A percentile compares a stretch with the other conserved stretches of the same genome.
Conservation (phyloP, 2,888 invertebrate species). For the Neoitamus cyanurus region DNA sequence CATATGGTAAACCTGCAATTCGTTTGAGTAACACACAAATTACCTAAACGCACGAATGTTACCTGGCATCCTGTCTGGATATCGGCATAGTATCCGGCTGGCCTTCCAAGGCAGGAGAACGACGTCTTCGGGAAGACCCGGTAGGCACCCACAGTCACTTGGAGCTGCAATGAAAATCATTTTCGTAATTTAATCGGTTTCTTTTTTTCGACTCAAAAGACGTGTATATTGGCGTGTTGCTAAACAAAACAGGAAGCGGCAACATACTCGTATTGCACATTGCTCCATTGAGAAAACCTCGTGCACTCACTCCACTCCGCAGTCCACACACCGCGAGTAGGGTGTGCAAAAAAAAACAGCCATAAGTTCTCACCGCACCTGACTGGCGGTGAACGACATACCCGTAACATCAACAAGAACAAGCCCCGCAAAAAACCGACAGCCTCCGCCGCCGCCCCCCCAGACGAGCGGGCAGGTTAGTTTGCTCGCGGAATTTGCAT, state of each 20-base stretch:
- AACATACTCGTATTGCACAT: background rate
- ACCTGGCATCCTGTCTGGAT: constrained; percentile 81
- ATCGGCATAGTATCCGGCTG: constrained; percentile 80
- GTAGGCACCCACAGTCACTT: constrained; percentile 58
- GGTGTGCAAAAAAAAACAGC: background rate
- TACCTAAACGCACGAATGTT: background rate
- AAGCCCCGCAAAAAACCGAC: background rate
- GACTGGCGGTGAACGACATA: background rate
- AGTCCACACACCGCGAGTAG: background rate
- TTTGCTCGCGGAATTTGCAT: constrained; percentile 21
- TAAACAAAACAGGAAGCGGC: background rate
- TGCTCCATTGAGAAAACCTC: background rate
- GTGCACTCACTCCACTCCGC: background rate
- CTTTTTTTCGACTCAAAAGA: background rate
- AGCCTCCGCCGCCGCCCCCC: background rate
- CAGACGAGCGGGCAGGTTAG: background rate
- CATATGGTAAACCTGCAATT: constrained; percentile 80
- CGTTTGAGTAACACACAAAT: background rate
- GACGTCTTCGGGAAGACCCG: constrained; percentile 66
- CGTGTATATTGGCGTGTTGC: background rate
- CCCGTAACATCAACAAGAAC: background rate
- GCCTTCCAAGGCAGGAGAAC: constrained; percentile 76
- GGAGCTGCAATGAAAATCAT: constrained; percentile 24
- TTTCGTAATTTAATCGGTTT: background rate
- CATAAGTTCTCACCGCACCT: constrained; percentile 1